phyloP scores from a whole-genome alignment of 2,797 vertebrate species.

The Fistularia tabacaria region DNA sequence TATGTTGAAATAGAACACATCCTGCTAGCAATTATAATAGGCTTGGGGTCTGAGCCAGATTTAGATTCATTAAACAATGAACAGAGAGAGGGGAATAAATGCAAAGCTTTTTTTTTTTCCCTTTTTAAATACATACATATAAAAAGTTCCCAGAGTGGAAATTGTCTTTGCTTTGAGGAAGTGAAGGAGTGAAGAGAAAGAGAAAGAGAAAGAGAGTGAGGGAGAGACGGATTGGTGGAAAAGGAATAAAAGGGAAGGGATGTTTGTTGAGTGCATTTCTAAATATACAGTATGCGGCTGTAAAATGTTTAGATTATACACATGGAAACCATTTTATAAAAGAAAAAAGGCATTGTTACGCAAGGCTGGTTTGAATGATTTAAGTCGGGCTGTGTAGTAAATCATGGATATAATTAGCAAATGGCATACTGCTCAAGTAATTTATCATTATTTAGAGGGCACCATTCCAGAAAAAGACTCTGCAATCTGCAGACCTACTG shows the following conservation, averaged over 20 bases:
- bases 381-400: slow-evolving; percentile 99
- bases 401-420: slow-evolving; percentile 99
- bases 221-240: neutral
- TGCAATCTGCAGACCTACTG: slow-evolving; percentile 97
- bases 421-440: slow-evolving; percentile 99
- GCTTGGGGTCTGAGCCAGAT: slow-evolving; percentile 76
- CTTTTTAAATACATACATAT: slow-evolving; percentile 60
- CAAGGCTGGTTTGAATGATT: slow-evolving; percentile 99
- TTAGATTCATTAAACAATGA: slow-evolving; percentile 83
- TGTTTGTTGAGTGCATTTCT: slow-evolving; percentile 74
- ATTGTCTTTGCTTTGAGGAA: slow-evolving; percentile 66
- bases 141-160: slow-evolving; percentile 70
- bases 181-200: slow-evolving; percentile 49
- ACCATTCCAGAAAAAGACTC: slow-evolving; percentile 99
- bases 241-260: slow-evolving; percentile 67
- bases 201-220: neutral
- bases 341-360: slow-evolving; percentile 97
- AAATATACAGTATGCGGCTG: slow-evolving; percentile 69
- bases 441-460: slow-evolving; percentile 99
- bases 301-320: slow-evolving; percentile 99
- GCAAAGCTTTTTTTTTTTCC: slow-evolving; percentile 66
- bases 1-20: slow-evolving; percentile 76
- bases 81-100: slow-evolving; percentile 66
- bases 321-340: slow-evolving; percentile 97
- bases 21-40: slow-evolving; percentile 79